These are phyloP conservation scores for Oostethus manadensis DNA, from an alignment of 2,113 vertebrate genomes.

Conservation along the genomic window DNA sequence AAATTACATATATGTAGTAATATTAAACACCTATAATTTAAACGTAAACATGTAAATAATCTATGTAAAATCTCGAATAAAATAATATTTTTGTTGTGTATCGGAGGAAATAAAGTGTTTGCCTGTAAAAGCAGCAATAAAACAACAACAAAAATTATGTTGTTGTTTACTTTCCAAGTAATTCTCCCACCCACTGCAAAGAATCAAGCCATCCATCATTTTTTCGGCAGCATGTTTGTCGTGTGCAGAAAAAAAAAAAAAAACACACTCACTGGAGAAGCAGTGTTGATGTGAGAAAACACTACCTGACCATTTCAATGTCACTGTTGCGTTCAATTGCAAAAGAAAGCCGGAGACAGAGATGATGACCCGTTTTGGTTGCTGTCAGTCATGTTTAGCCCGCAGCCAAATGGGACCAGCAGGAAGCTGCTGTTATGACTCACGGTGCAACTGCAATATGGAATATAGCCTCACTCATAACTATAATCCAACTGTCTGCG, in stretches of 20 bases:
- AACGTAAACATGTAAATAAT: too few species aligned
- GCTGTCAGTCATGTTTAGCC: constrained; percentile 27
- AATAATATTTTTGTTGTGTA: too few species aligned
- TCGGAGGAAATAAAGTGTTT: too few species aligned
- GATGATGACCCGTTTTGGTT: constrained; percentile 35
- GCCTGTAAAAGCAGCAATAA: neutral
- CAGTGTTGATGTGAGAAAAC: constrained; percentile 16
- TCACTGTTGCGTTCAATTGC: constrained; percentile 20
- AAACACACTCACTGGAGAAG: neutral
- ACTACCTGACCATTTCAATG: constrained; percentile 29
- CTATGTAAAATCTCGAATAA: too few species aligned
- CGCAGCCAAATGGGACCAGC: constrained; percentile 11
- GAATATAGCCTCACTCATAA: neutral
- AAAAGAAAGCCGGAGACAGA: constrained; percentile 15
- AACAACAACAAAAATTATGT: neutral
- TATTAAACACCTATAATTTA: too few species aligned
- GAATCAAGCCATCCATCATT: constrained; percentile 19
- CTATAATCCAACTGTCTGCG: neutral
- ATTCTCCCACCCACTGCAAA: constrained; percentile 12
- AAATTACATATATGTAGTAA: too few species aligned
- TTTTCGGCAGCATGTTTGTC: constrained; percentile 10
- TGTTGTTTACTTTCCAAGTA: neutral
- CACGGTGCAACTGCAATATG: too few species aligned
- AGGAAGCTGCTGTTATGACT: constrained; percentile 1
- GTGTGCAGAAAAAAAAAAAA: constrained; percentile 11